These are phyloP conservation scores for Prionailurus viverrinus DNA, from an alignment of 2,113 vertebrate genomes.

Conservation along the genomic window DNA sequence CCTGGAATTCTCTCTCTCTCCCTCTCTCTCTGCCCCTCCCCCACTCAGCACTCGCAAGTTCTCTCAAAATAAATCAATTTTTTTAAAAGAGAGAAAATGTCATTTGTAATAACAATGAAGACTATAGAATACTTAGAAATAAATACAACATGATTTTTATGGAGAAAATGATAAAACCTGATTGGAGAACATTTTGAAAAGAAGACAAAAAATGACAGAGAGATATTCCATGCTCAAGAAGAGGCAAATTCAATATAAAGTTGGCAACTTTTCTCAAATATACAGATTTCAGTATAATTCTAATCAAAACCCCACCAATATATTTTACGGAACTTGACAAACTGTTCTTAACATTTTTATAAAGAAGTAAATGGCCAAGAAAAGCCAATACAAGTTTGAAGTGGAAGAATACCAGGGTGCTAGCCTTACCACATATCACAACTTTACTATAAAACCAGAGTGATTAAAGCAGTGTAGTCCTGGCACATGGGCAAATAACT, in stretches of 20 bases:
- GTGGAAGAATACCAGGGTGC: not conserved
- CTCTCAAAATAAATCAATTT: no score
- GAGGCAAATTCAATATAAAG: not conserved
- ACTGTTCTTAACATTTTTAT: not conserved
- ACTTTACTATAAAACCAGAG: not conserved
- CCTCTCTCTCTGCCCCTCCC: no score
- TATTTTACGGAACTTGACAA: not conserved
- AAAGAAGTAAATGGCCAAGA: not conserved
- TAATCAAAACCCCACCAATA: not conserved
- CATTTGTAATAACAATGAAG: constrained; percentile 2
- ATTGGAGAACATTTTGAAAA: constrained; percentile 23
- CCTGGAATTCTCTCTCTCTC: no score
- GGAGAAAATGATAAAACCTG: constrained; percentile 15
- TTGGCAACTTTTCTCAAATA: constrained; percentile 1
- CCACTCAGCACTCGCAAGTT: no score
- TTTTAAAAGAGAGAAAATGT: not conserved
- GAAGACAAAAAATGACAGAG: not conserved
- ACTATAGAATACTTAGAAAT: not conserved
- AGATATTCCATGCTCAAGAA: not conserved
- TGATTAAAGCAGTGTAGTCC: not conserved
- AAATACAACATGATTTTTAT: not conserved
- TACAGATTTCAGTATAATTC: not conserved
- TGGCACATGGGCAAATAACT: not conserved
- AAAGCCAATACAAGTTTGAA: not conserved
- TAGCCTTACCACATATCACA: not conserved